These are phyloP conservation scores for Lithophane socia DNA, from an alignment of 2,888 invertebrate species.

Conservation along the genomic window DNA sequence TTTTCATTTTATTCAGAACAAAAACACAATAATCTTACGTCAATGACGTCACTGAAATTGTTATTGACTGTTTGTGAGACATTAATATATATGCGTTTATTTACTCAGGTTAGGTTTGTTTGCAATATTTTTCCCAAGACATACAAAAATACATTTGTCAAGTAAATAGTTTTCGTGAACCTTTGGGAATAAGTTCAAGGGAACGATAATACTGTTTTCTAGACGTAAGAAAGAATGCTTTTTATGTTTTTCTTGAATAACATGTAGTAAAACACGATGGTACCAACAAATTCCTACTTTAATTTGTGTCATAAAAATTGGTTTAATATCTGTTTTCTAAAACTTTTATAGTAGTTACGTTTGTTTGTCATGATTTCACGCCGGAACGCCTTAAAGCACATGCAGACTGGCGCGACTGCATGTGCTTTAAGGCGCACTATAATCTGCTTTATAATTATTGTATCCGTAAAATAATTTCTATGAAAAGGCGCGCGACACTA, in stretches of 20 bases:
- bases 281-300: constrained; percentile 13
- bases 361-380: not conserved
- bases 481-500: no score
- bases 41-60: constrained; percentile 16
- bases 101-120: constrained; percentile 39
- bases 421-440: no score
- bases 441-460: no score
- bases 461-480: no score
- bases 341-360: constrained; percentile 8
- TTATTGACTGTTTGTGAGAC: constrained; percentile 22
- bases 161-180: constrained; percentile 42
- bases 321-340: constrained; percentile 22
- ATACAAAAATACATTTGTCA: constrained; percentile 41
- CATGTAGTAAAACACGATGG: constrained; percentile 26
- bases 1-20: not conserved
- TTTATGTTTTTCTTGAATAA: constrained; percentile 9
- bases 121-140: constrained; percentile 33
- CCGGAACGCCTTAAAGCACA: no score
- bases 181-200: constrained; percentile 12
- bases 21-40: not conserved
- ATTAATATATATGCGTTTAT: constrained; percentile 30
- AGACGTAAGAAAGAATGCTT: constrained; percentile 4
- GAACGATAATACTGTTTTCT: constrained; percentile 24
- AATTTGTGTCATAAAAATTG: constrained; percentile 39
- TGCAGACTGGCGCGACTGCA: no score